Evolutionary conservation across 1,140 invertebrate species (phyloP).

Genomic region (Pogonognathellus flavescens): DNA sequence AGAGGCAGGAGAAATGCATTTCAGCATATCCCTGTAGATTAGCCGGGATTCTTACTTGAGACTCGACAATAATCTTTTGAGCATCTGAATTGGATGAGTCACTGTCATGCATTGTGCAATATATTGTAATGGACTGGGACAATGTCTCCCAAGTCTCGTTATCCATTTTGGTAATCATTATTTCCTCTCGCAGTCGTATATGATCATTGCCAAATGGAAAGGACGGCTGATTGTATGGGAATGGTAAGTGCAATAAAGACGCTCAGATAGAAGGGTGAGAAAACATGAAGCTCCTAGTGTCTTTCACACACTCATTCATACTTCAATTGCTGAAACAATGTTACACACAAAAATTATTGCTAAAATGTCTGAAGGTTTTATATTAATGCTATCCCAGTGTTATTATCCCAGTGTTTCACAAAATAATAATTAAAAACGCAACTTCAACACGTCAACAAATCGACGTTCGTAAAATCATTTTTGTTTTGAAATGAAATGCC

Average conservation of each 20-base stretch:
- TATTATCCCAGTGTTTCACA: no score
- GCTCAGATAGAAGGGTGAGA: conserved; percentile 5
- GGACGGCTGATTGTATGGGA: neutral
- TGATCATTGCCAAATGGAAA: conserved; percentile 15
- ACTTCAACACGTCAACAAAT: no score
- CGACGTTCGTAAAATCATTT: no score
- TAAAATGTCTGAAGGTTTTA: no score
- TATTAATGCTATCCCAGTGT: no score
- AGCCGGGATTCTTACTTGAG: conserved; percentile 50
- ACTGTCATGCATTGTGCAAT: conserved; percentile 43
- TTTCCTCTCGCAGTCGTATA: neutral
- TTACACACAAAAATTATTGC: neutral
- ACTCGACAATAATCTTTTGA: conserved; percentile 61
- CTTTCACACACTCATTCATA: neutral
- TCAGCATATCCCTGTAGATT: conserved; percentile 54
- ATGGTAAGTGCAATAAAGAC: neutral
- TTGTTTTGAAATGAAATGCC: no score
- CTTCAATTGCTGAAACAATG: neutral
- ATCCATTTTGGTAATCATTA: conserved; percentile 52
- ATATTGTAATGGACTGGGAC: conserved; percentile 18
- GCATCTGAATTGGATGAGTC: conserved; percentile 54
- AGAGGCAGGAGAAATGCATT: no score
- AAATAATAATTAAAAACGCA: no score
- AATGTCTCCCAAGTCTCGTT: conserved; percentile 38
- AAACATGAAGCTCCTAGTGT: neutral